Conservation (phyloP, 2,888 invertebrate species). For the Cryptus viduatorius region DNA sequence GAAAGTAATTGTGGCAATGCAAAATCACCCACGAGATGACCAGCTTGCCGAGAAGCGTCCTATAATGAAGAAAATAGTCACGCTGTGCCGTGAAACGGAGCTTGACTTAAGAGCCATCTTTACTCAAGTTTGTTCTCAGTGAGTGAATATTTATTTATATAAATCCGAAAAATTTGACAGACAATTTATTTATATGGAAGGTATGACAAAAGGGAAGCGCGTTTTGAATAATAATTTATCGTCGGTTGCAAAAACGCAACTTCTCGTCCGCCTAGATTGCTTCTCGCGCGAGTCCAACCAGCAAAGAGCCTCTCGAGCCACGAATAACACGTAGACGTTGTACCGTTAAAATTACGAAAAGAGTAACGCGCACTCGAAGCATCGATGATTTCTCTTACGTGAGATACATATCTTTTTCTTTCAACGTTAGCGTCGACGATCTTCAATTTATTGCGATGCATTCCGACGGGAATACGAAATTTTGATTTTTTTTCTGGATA, state of each 20-base stretch:
- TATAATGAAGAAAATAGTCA: not conserved
- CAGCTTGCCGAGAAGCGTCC: not conserved
- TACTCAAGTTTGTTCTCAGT: not conserved
- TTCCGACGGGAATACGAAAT: too few relatives aligned
- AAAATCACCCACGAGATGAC: not conserved
- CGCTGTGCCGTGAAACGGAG: not conserved
- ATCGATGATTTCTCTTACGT: constrained; percentile 57
- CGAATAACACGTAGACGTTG: constrained; percentile 44
- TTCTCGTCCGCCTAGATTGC: constrained; percentile 45
- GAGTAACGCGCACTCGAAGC: constrained; percentile 41
- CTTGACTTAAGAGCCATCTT: not conserved
- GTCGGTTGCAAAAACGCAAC: constrained; percentile 27
- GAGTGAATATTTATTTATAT: not conserved
- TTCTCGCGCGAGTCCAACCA: constrained; percentile 22
- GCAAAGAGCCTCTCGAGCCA: not conserved
- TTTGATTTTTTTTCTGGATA: not conserved
- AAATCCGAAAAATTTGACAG: too few relatives aligned
- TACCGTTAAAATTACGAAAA: constrained; percentile 62
- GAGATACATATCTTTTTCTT: constrained; percentile 1
- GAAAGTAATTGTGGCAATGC: not conserved
- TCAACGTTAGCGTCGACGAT: constrained; percentile 7
- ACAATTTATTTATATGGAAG: too few relatives aligned
- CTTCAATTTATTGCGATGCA: not conserved
- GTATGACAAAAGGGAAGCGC: too few relatives aligned
- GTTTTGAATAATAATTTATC: too few relatives aligned